Base-by-base conservation (phyloP, 1,140 invertebrate genomes). In the Marisa cornuarietis region DNA sequence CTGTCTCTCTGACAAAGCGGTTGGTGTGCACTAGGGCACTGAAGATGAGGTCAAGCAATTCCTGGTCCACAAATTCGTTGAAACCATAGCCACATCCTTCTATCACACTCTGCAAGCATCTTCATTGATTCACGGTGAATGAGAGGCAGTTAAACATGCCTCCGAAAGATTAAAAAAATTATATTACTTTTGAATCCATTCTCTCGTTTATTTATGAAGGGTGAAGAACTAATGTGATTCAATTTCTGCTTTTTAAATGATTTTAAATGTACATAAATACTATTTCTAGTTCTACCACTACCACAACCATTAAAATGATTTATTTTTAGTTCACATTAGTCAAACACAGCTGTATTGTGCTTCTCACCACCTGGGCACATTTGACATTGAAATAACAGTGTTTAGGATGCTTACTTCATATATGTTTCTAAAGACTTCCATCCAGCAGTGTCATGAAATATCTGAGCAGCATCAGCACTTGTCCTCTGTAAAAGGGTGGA, bases 381-480 rank as follows among this genome's bases (percentile, higher is more conserved):
- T 58, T 58, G 4, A 58, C 16, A 58, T 18, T 58, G 16, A 58
- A 58, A 18, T 18, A 58, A 9, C 2, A 58, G 1, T 11, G 18
- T 72, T 72, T 14, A 42, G 51, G 22, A 24, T 11, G 3, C 88
- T 87, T 90, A 93, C 89, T 93, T 93, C 90, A 93, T 92, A 83
- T 92, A 93, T 14, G 93, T 93, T 86, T 93, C 93, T 61, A 93
- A 82, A 71, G 91, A 92, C 79, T 92, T 92, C 92, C 92, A 93
- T 26, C 93, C 92, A 58, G 92, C 92, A 74, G 93, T 93, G 81
- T 93, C 92, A 88, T 93, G 92, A 85, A 93, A 93, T 58, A 93
- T 92, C 80, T 93, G 86, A 26, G 85, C 84, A 58, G 88, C 86
- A 82, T 91, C 89, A 61, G 86, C 82, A 86, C 87, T 91, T 69